Percentiles rank a stretch among this genome's conserved stretches.
Evolutionary conservation across 2,888 invertebrate species (phyloP).

Genomic region (Tanytarsus gracilentus): DNA sequence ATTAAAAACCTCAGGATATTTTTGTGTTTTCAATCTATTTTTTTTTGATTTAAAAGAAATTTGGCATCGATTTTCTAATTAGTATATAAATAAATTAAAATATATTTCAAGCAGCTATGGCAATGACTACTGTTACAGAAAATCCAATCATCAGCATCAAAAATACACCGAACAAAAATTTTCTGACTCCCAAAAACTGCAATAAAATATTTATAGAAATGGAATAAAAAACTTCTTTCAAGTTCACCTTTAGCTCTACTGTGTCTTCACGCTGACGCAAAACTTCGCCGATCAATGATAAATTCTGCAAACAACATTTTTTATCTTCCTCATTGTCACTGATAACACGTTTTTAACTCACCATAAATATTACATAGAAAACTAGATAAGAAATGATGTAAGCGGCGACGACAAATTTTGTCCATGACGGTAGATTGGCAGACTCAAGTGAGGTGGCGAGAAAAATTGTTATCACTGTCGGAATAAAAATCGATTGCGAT

Average conservation of each 20-base stretch:
- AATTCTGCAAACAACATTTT: too few relatives aligned
- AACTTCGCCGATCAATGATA: too few relatives aligned
- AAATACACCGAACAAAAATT: neutral
- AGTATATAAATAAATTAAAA: neutral
- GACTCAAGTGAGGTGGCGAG: neutral
- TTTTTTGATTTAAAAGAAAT: too few relatives aligned
- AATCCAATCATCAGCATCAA: neutral
- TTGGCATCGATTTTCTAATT: too few relatives aligned
- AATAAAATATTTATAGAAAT: neutral
- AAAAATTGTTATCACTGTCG: conserved; percentile 10
- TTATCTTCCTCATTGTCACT: too few relatives aligned
- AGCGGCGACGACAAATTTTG: neutral
- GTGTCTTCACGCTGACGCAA: too few relatives aligned
- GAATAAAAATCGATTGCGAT: neutral
- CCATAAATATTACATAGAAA: neutral
- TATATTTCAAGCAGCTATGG: neutral
- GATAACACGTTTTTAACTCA: conserved; percentile 3
- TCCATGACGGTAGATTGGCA: neutral
- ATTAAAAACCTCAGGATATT: neutral
- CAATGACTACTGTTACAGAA: neutral
- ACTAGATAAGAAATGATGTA: neutral
- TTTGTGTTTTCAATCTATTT: too few relatives aligned
- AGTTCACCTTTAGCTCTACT: too few relatives aligned
- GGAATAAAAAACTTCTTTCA: neutral
- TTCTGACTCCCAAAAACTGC: neutral